Evolutionary conservation across 1,140 invertebrate species (phyloP).

Genomic region (Cherax destructor): DNA sequence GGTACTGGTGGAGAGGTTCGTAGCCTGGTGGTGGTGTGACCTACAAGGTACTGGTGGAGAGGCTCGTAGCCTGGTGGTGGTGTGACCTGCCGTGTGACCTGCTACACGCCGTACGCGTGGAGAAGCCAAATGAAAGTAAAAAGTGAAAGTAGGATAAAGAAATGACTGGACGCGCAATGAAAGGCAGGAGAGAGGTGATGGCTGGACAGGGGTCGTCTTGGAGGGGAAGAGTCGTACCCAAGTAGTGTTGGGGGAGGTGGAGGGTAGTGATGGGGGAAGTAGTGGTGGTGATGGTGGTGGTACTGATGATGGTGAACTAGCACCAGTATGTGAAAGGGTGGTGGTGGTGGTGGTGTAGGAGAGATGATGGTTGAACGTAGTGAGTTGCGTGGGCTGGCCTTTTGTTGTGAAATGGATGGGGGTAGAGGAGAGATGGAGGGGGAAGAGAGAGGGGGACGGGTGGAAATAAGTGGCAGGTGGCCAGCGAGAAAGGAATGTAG

Average conservation of each 20-base stretch:
- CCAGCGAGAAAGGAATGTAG: too few relatives aligned
- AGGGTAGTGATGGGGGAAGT: not conserved
- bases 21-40: too few relatives aligned
- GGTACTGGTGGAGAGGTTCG: too few relatives aligned
- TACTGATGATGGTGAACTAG: too few relatives aligned
- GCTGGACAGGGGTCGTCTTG: not conserved
- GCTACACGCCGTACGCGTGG: not conserved
- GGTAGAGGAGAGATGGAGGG: too few relatives aligned
- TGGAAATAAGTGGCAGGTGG: not conserved
- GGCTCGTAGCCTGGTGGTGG: too few relatives aligned
- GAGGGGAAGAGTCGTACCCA: not conserved
- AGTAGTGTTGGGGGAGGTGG: not conserved
- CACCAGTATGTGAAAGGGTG: too few relatives aligned
- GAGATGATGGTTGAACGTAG: not conserved
- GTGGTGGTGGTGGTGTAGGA: not conserved
- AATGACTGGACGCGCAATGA: not conserved
- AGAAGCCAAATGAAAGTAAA: constrained; percentile 8
- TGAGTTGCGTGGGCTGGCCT: too few relatives aligned
- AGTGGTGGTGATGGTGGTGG: not conserved
- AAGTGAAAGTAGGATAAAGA: constrained; percentile 41
- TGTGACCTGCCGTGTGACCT: too few relatives aligned
- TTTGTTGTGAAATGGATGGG: too few relatives aligned
- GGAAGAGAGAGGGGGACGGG: not conserved
- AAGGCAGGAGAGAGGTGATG: not conserved
- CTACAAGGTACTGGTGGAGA: too few relatives aligned